Conservation (phyloP, 2,888 invertebrate species). For the Melanostoma mellinum region DNA sequence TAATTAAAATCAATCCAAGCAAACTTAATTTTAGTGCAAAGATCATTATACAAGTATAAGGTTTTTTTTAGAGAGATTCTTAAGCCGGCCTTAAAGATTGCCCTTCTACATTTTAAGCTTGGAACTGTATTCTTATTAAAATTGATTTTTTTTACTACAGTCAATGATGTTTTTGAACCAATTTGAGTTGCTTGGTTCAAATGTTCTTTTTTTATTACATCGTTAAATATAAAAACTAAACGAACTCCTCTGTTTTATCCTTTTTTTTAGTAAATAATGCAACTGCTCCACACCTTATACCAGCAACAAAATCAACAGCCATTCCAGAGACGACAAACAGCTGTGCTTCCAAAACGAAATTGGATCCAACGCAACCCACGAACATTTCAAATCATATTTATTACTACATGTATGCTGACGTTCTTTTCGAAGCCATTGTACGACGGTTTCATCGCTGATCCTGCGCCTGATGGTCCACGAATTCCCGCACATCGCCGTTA, state of each 20-base stretch:
- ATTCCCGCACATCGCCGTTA: conserved; percentile 77
- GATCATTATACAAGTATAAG: too few relatives aligned
- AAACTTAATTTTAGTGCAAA: too few relatives aligned
- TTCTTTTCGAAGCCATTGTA: conserved; percentile 89
- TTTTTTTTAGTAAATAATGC: conserved; percentile 67
- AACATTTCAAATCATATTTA: conserved; percentile 84
- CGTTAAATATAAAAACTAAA: conserved; percentile 56
- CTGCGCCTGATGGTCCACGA: conserved; percentile 78
- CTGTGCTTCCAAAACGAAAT: conserved; percentile 82
- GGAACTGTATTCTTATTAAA: too few relatives aligned
- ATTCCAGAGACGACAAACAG: conserved; percentile 77
- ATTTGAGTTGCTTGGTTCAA: too few relatives aligned
- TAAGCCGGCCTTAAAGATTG: too few relatives aligned
- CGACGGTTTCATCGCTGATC: conserved; percentile 84
- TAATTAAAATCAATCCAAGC: too few relatives aligned
- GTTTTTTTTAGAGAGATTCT: too few relatives aligned
- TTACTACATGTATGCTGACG: conserved; percentile 83
- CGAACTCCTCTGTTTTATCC: conserved; percentile 55
- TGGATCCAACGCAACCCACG: conserved; percentile 86
- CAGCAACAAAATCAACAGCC: conserved; percentile 67
- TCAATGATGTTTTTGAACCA: too few relatives aligned
- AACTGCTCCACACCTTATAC: conserved; percentile 19
- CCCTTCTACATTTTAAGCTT: too few relatives aligned
- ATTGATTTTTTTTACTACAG: too few relatives aligned
- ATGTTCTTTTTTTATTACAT: too few relatives aligned